phyloP scores from a whole-genome alignment of 2,113 vertebrate genomes.

The Odocoileus virginianus region DNA sequence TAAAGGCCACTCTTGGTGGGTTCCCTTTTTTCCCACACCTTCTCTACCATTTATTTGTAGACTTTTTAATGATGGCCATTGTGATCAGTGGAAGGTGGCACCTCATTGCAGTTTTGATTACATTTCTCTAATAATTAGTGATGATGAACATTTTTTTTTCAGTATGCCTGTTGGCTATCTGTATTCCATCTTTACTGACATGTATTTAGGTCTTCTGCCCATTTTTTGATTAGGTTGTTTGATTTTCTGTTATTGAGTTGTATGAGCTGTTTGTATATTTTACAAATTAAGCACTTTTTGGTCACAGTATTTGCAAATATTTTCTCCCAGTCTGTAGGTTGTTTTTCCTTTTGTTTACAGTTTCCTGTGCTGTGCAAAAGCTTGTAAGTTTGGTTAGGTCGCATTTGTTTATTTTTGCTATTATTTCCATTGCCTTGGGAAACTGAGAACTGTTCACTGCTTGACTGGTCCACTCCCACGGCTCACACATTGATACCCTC shows the following conservation, averaged over 20 bases:
- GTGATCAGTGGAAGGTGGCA: neutral
- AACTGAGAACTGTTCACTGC: neutral
- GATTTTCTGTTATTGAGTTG: neutral
- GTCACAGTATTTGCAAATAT: neutral
- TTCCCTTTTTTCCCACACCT: neutral
- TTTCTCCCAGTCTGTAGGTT: neutral
- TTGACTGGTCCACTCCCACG: neutral
- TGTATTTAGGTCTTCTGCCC: neutral
- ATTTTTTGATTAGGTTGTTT: neutral
- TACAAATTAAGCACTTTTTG: neutral
- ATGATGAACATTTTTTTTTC: neutral
- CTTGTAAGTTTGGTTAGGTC: neutral
- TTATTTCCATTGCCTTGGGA: neutral
- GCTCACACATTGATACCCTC: neutral
- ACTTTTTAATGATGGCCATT: neutral
- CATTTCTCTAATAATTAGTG: neutral
- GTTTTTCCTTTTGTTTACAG: neutral
- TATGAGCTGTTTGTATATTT: neutral
- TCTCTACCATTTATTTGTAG: neutral
- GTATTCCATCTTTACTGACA: neutral
- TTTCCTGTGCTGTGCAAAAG: neutral
- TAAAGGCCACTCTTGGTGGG: neutral
- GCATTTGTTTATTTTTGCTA: neutral
- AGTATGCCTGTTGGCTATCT: neutral
- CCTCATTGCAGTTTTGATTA: neutral